phyloP scores from a whole-genome alignment of 2,113 vertebrate genomes.

The Caranx ignobilis region DNA sequence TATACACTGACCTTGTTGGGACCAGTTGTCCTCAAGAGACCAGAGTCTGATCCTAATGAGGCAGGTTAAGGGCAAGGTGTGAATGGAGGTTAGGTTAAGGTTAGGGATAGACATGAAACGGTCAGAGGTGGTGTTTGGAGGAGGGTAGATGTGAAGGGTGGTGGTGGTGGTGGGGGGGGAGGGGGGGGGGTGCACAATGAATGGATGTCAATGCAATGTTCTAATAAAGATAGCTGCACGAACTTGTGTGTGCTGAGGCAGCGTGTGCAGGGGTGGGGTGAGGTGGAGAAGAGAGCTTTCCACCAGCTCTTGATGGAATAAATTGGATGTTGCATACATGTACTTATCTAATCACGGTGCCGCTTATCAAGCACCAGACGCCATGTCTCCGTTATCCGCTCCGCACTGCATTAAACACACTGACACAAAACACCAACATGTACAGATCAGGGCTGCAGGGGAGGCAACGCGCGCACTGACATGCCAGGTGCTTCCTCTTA shows the following conservation, averaged over 20 bases:
- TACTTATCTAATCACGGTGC: conserved; percentile 24
- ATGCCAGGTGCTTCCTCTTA: conserved; percentile 58
- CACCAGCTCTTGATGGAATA: conserved; percentile 46
- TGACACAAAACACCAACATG: conserved; percentile 1
- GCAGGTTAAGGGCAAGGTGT: no score
- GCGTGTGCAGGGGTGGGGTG: conserved; percentile 39
- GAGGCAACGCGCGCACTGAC: conserved; percentile 31
- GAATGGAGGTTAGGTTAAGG: no score
- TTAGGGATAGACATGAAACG: no score
- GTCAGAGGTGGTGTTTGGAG: background rate
- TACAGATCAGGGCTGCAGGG: conserved; percentile 21
- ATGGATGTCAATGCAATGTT: no score
- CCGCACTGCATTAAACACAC: conserved; percentile 30
- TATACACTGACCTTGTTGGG: no score
- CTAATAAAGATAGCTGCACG: no score
- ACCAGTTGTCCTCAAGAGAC: no score
- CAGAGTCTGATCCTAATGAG: no score
- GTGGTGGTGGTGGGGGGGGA: conserved; percentile 33
- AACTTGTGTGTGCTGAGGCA: conserved; percentile 7
- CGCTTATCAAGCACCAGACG: conserved; percentile 30
- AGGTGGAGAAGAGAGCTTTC: conserved; percentile 45
- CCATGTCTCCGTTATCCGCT: conserved; percentile 11
- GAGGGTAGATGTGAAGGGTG: conserved; percentile 21
- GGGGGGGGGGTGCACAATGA: no score
- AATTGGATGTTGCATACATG: conserved; percentile 38